These are phyloP conservation scores for Podotricha telesiphe DNA, from an alignment of 2,888 invertebrate species.

Conservation along the genomic window DNA sequence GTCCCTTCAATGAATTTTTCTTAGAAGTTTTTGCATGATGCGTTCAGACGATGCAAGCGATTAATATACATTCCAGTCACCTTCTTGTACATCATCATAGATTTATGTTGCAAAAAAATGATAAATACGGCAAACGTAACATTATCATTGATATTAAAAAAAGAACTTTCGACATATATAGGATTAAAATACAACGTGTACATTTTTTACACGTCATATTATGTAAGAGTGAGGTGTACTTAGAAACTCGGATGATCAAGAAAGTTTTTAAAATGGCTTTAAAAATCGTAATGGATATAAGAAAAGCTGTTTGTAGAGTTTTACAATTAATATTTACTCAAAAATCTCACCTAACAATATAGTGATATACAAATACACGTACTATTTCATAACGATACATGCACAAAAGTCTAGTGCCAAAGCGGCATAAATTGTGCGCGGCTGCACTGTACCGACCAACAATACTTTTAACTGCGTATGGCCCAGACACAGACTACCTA, in stretches of 20 bases:
- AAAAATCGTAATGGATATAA: too few relatives aligned
- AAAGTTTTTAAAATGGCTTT: neutral
- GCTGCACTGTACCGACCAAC: conserved; percentile 58
- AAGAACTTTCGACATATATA: conserved; percentile 18
- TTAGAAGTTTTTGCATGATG: conserved; percentile 25
- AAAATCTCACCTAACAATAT: neutral
- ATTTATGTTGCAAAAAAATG: conserved; percentile 20
- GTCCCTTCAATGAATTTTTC: conserved; percentile 44
- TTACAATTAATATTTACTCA: neutral
- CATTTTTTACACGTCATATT: neutral
- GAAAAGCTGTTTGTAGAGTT: neutral
- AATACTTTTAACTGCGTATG: conserved; percentile 59
- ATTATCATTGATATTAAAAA: conserved; percentile 27
- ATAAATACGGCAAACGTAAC: conserved; percentile 21
- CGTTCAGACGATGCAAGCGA: conserved; percentile 8
- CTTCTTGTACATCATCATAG: conserved; percentile 24
- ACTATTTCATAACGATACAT: conserved; percentile 21
- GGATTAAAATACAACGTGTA: neutral
- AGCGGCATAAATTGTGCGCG: conserved; percentile 67
- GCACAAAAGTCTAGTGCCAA: conserved; percentile 42
- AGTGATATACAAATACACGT: neutral
- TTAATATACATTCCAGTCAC: conserved; percentile 13
- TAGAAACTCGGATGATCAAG: neutral
- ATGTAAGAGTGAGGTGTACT: neutral
- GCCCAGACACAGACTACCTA: conserved; percentile 56